Percentiles rank a stretch among this genome's conserved stretches.
Evolutionary conservation across 2,113 vertebrate species (phyloP).

Genomic region (Ophthalmotilapia sp.): DNA sequence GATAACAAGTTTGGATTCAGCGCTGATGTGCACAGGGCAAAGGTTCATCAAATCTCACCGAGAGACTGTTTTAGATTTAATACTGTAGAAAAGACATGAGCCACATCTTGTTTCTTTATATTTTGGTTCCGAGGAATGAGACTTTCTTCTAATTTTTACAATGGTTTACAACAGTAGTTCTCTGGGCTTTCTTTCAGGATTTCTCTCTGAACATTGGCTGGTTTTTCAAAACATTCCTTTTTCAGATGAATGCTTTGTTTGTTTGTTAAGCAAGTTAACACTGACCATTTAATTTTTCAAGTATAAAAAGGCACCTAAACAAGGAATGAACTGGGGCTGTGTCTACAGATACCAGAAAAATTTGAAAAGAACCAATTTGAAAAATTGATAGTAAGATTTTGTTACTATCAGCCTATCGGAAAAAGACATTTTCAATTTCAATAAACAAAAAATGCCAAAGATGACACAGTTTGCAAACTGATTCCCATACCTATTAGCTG

Average conservation of each 20-base stretch:
- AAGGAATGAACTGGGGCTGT: neutral
- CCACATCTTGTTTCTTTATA: neutral
- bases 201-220: neutral
- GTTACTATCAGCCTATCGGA: neutral
- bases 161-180: neutral
- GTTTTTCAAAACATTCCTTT: neutral
- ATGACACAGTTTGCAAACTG: neutral
- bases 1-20: conserved; percentile 9
- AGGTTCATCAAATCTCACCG: neutral
- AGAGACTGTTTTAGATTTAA: neutral
- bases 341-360: neutral
- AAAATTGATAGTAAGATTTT: neutral
- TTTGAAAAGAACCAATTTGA: neutral
- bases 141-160: neutral
- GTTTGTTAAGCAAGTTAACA: neutral
- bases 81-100: neutral
- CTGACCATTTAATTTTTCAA: neutral
- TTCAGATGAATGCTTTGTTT: neutral
- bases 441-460: neutral
- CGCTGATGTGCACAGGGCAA: neutral
- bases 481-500: neutral
- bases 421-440: neutral
- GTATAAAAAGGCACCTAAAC: neutral
- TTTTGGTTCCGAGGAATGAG: neutral
- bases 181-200: neutral